A percentile compares a stretch with the other conserved stretches of the same genome.
Evolutionary conservation across 2,888 invertebrate species (phyloP).

Genomic region (Philhelius pedissequus): DNA sequence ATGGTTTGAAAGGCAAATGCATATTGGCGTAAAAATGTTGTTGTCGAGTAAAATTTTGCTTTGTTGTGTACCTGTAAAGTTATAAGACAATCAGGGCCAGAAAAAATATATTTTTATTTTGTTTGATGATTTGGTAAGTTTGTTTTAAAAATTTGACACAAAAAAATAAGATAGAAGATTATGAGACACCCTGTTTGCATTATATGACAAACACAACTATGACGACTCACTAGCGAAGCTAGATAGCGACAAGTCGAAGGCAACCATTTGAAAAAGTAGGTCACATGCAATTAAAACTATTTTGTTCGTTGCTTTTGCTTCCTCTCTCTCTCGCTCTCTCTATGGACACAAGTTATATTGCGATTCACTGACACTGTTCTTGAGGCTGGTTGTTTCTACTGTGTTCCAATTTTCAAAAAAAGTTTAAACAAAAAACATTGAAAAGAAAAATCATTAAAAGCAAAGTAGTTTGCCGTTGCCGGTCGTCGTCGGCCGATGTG

Average conservation of each 20-base stretch:
- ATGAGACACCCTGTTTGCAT: background rate
- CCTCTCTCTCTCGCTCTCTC: conserved; percentile 26
- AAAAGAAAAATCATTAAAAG: conserved; percentile 59
- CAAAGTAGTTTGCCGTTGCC: conserved; percentile 61
- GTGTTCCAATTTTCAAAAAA: conserved; percentile 55
- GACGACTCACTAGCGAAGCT: background rate
- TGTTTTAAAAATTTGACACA: background rate
- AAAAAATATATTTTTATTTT: no score
- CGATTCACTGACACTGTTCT: conserved; percentile 66
- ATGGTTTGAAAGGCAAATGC: no score
- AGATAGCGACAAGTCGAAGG: conserved; percentile 47
- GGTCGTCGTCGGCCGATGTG: conserved; percentile 17
- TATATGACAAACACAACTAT: background rate
- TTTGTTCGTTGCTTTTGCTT: conserved; percentile 41
- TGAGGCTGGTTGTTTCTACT: conserved; percentile 34
- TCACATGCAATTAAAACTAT: conserved; percentile 65
- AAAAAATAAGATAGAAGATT: background rate
- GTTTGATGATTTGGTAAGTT: no score
- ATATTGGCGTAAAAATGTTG: no score
- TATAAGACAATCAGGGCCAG: no score
- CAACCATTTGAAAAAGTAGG: conserved; percentile 66
- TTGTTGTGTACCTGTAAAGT: no score
- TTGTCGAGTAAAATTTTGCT: no score
- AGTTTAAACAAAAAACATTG: background rate
- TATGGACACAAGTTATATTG: conserved; percentile 43